Evolutionary conservation across 2,113 vertebrate species (phyloP), one percentile per base, ranked within the genome.

Genomic region (Vimba vimba): DNA sequence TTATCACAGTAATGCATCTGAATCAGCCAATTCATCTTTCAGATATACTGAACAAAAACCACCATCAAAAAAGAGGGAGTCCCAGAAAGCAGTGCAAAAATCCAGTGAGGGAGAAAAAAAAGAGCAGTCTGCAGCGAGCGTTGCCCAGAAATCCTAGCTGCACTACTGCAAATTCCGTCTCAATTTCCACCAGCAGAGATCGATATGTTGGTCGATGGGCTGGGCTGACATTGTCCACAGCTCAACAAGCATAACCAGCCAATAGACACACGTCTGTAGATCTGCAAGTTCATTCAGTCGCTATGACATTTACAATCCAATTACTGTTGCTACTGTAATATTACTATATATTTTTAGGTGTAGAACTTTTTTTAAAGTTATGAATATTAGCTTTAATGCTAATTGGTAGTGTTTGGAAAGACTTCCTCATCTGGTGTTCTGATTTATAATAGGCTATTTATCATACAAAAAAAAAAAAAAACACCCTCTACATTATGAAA

Each of bases 161-260:
- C 93, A 91, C 91, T 92, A 91, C 91, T 95, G 91, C 93, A 93
- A 93, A 83, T 89, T 93, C 92, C 85, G 83, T 92, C 93, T 86
- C 79, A 92, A 77, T 87, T 93, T 94, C 94, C 92, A 91, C 88
- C 89, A 90, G 85, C 87, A 66, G 91, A 92, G 94, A 96, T 97
- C 96, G 93, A 96, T 96, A 94, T 78, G 19, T 0, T 87, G 94
- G 92, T 97, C 96, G 87, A 96, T 96, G 86, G 93, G 91, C 91
- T 92, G 94, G 94, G 93, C 96, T 96, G 94, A 94, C 93, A 94
- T 94, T 95, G 93, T 95, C 93, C 93, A 0, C 90, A 92, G 88
- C 92, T 85, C 89, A 90, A 91, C 93, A 93, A 94, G 92, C 94
- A 93, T 89, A 93, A 93, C 92, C 93, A 91, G 92, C 94, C 85